Conservation (phyloP, 2,113 vertebrate genomes). For the Muntiacus reevesi region DNA sequence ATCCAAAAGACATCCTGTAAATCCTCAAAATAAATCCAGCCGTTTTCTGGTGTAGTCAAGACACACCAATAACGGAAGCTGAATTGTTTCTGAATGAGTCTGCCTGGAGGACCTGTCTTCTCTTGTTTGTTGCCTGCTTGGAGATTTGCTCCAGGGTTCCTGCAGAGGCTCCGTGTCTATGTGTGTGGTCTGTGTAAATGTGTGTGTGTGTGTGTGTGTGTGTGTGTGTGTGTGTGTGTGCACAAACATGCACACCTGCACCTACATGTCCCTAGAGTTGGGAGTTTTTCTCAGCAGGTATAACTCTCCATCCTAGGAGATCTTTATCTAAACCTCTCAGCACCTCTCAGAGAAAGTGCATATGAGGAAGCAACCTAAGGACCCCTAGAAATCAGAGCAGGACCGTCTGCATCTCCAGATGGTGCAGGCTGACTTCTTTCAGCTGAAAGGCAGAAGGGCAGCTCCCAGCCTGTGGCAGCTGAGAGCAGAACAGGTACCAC, state of each 20-base stretch:
- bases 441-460: background rate
- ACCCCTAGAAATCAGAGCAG: background rate
- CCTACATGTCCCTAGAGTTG: background rate
- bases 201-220: background rate
- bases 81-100: background rate
- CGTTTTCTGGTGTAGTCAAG: background rate
- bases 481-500: background rate
- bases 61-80: background rate
- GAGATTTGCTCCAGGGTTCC: background rate
- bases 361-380: background rate
- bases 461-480: background rate
- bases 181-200: background rate
- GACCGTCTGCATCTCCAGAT: background rate
- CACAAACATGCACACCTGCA: background rate
- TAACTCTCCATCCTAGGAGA: background rate
- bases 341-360: background rate
- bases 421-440: background rate
- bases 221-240: background rate
- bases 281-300: background rate
- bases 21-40: background rate
- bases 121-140: background rate
- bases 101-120: background rate
- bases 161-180: accelerated
- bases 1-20: background rate
- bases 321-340: background rate